These are phyloP conservation scores for Drosophila takahashii DNA, from an alignment of 1,140 invertebrate genomes.

Conservation along the genomic window DNA sequence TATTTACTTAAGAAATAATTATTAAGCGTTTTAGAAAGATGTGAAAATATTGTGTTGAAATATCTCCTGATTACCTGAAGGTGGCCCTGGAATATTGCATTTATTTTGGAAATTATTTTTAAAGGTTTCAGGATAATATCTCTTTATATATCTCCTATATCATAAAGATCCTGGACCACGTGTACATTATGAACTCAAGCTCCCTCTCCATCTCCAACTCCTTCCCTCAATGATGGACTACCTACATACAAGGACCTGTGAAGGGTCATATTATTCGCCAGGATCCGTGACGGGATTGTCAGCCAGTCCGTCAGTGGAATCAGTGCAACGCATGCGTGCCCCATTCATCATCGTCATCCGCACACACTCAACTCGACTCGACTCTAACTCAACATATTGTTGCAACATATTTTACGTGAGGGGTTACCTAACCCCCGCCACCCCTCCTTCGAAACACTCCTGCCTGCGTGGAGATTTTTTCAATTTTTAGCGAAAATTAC, in stretches of 20 bases:
- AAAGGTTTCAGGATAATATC: not conserved
- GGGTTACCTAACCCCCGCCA: constrained; percentile 20
- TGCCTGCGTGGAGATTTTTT: constrained; percentile 71
- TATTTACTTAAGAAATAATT: too few relatives aligned
- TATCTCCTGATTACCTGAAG: not conserved
- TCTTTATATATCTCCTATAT: too few relatives aligned
- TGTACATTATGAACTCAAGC: not conserved
- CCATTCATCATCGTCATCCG: constrained; percentile 79
- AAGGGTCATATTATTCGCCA: constrained; percentile 29
- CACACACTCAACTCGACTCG: constrained; percentile 49
- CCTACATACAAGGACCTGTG: constrained; percentile 18
- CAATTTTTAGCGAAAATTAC: constrained; percentile 82
- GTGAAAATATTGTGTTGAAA: too few relatives aligned
- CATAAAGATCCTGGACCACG: not conserved
- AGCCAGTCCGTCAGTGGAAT: constrained; percentile 57
- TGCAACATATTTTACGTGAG: constrained; percentile 78
- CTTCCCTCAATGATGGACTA: constrained; percentile 24
- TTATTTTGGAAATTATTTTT: not conserved
- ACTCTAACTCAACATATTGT: constrained; percentile 65
- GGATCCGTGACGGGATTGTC: constrained; percentile 54
- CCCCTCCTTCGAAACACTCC: constrained; percentile 4
- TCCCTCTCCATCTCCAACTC: not conserved
- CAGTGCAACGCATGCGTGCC: constrained; percentile 79
- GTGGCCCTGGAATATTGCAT: not conserved
- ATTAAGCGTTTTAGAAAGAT: not conserved